These are phyloP conservation scores for Crax fasciolata DNA, from an alignment of 2,797 vertebrate genomes.

Conservation along the genomic window DNA sequence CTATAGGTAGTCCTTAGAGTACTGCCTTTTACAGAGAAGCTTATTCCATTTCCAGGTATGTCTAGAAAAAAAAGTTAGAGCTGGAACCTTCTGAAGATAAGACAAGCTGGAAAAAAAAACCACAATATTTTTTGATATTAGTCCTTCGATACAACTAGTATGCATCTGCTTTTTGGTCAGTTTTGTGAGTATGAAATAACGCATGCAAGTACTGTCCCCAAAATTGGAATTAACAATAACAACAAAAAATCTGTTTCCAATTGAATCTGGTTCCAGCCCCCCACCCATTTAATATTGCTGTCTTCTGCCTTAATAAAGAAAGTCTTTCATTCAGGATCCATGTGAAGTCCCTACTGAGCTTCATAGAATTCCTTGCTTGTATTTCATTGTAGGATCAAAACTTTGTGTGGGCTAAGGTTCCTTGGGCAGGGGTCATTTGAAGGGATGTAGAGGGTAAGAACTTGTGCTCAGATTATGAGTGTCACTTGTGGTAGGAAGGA, in stretches of 20 bases:
- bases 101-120: background rate
- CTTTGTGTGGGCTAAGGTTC: background rate
- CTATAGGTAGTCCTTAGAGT: background rate
- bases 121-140: background rate
- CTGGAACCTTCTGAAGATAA: background rate
- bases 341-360: background rate
- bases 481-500: background rate
- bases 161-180: background rate
- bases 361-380: background rate
- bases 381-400: slow-evolving; percentile 10
- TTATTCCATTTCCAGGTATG: background rate
- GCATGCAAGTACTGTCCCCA: background rate
- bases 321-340: background rate
- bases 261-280: background rate
- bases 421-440: background rate
- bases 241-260: background rate
- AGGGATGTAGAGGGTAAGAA: background rate
- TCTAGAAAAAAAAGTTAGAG: background rate
- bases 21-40: background rate
- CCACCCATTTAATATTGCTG: background rate
- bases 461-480: background rate
- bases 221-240: background rate
- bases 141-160: background rate
- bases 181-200: background rate
- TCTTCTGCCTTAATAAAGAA: background rate